phyloP scores from a whole-genome alignment of 2,797 vertebrate species.

The Cyclopterus lumpus region DNA sequence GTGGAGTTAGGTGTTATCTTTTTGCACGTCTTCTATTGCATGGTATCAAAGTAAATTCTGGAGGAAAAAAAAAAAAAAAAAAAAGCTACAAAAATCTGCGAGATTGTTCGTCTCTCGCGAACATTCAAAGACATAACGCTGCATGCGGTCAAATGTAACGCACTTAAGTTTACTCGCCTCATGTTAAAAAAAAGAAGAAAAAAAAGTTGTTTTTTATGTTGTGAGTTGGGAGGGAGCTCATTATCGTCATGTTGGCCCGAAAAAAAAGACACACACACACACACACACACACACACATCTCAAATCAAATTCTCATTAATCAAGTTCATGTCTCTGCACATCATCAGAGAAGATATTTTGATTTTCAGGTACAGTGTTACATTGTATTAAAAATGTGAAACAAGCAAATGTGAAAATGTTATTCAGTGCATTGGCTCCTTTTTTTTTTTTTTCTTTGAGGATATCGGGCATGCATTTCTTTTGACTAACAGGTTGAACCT shows the following conservation, averaged over 20 bases:
- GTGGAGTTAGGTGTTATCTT: slow-evolving; percentile 90
- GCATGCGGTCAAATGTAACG: slow-evolving; percentile 85
- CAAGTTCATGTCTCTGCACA: slow-evolving; percentile 59
- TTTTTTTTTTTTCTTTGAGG: slow-evolving; percentile 60
- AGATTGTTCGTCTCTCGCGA: slow-evolving; percentile 77
- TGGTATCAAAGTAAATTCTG: slow-evolving; percentile 89
- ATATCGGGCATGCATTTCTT: slow-evolving; percentile 67
- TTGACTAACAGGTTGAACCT: slow-evolving; percentile 72
- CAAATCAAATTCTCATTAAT: slow-evolving; percentile 69
- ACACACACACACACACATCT: slow-evolving; percentile 58
- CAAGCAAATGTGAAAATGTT: slow-evolving; percentile 83
- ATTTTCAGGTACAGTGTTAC: slow-evolving; percentile 72
- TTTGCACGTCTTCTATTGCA: slow-evolving; percentile 91
- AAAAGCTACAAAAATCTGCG: slow-evolving; percentile 73
- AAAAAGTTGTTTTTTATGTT: slow-evolving; percentile 58
- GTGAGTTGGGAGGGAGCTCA: slow-evolving; percentile 82
- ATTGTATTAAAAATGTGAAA: slow-evolving; percentile 81
- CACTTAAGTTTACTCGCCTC: slow-evolving; percentile 83
- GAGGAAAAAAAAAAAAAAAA: slow-evolving; percentile 76
- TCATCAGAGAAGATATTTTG: slow-evolving; percentile 67
- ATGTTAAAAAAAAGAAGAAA: slow-evolving; percentile 68
- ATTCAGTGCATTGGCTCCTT: slow-evolving; percentile 80
- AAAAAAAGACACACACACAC: slow-evolving; percentile 53
- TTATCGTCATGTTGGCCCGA: slow-evolving; percentile 83
- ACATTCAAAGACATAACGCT: slow-evolving; percentile 84